Evolutionary conservation across 2,797 vertebrate genomes (phyloP), one percentile per base, ranked within the genome.

Genomic region (Rhinogobio ventralis): DNA sequence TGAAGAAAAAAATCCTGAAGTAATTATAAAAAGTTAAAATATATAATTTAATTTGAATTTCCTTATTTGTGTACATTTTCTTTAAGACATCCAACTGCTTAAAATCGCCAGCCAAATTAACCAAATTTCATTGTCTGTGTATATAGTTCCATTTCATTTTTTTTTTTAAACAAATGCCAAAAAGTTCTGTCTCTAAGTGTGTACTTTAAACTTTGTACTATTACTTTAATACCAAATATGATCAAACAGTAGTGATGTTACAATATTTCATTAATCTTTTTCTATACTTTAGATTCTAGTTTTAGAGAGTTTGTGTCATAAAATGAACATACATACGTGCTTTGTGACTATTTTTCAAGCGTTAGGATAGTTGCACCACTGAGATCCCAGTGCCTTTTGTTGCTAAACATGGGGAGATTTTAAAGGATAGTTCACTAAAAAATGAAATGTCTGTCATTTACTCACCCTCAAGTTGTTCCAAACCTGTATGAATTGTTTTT

Each of bases 91-190:
- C 3, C 11, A 10, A 2, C 33, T 42, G 42, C n/a, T 28, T 30
- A 78, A 77, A 77, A 60, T 60, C 17, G 7, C n/a, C 15, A 20
- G 23, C 15, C n/a, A 60, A 72, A 82, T 72, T 23, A 60, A 72
- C 33, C 67, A 60, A 33, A 72, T 42, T 69, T 25, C 5, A 25
- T 68, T 51, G 36, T 36, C 20, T 17, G 20, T 82, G 13, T 46
- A 7, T 57, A 45, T 74, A 74, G 42, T 15, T 20, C 72, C 20
- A 9, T 74, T 64, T 20, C 6, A 7, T 39, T 7, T 39, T 39
- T 39, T 51, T 7, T 57, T 66, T 80, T 8, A 81, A 72, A 49
- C 36, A 68, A 71, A 84, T 80, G 77, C 86, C 81, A 84, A 87
- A 87, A 84, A 74, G 75, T 78, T 83, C 64, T 57, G 39, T 60